These are phyloP conservation scores for Apeltes quadracus DNA, from an alignment of 2,113 vertebrate species.

Conservation along the genomic window DNA sequence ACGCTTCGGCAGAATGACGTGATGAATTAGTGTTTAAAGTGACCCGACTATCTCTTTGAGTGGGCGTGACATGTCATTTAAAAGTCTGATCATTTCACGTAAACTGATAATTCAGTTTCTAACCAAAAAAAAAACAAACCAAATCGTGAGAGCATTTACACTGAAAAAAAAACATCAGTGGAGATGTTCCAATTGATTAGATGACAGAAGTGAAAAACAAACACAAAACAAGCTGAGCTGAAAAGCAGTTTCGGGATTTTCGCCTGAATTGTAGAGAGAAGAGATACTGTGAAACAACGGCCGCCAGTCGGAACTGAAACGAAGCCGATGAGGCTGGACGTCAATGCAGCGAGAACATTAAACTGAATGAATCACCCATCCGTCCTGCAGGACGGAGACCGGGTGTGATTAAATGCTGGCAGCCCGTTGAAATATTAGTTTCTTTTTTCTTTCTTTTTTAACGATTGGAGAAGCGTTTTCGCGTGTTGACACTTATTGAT, in stretches of 20 bases:
- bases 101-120: not conserved
- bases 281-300: not conserved
- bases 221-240: conserved; percentile 3
- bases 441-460: too few species aligned
- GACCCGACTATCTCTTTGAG: not conserved
- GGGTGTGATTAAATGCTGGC: too few species aligned
- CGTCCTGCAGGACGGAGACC: too few species aligned
- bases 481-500: not conserved
- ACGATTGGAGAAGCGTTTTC: too few species aligned
- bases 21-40: not conserved
- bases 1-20: not conserved
- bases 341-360: too few species aligned
- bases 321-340: too few species aligned
- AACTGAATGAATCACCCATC: too few species aligned
- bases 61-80: not conserved
- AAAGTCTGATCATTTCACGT: not conserved
- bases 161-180: not conserved
- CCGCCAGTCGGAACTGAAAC: not conserved
- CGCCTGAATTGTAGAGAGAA: not conserved
- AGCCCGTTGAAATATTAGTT: too few species aligned
- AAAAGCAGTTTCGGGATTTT: not conserved
- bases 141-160: not conserved
- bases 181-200: not conserved
- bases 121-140: not conserved
- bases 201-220: conserved; percentile 1